Evolutionary conservation across 2,797 vertebrate species (phyloP).

Genomic region (Poecilia velifera): DNA sequence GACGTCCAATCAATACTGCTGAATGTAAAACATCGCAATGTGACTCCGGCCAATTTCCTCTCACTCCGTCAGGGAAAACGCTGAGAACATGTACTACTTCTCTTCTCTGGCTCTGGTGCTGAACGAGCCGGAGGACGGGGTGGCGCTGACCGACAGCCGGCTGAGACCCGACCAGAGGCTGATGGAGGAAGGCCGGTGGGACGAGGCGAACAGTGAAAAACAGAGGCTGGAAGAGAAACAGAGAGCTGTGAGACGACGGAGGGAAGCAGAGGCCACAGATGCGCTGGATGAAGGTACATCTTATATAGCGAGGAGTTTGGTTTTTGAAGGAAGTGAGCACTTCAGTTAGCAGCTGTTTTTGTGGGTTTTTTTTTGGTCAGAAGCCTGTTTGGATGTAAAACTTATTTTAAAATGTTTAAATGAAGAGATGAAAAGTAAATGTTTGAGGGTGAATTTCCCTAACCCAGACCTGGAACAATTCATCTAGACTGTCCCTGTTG

Average conservation of each 20-base stretch:
- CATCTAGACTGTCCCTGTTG: constrained; percentile 51
- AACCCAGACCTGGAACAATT: constrained; percentile 22
- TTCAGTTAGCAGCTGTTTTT: not conserved
- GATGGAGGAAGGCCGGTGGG: constrained; percentile 98
- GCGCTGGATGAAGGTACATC: constrained; percentile 88
- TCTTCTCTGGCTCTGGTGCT: constrained; percentile 92
- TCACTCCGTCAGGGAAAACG: constrained; percentile 85
- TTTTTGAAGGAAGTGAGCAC: not conserved
- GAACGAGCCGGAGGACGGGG: constrained; percentile 87
- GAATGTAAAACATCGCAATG: constrained; percentile 1
- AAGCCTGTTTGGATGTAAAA: not conserved
- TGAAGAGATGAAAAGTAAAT: not conserved
- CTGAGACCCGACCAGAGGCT: constrained; percentile 92
- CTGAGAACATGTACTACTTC: constrained; percentile 98
- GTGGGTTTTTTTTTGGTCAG: not conserved
- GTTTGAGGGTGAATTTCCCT: not conserved
- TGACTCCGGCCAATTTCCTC: constrained; percentile 10
- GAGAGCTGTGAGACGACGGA: constrained; percentile 87
- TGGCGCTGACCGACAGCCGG: constrained; percentile 91
- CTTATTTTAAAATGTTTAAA: not conserved
- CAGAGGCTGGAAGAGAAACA: constrained; percentile 97
- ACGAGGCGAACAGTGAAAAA: constrained; percentile 94
- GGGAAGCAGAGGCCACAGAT: constrained; percentile 88
- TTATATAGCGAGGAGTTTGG: not conserved
- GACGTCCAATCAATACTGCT: constrained; percentile 14